These are phyloP conservation scores for Oryzias celebensis DNA, from an alignment of 2,113 vertebrate genomes.

Conservation along the genomic window DNA sequence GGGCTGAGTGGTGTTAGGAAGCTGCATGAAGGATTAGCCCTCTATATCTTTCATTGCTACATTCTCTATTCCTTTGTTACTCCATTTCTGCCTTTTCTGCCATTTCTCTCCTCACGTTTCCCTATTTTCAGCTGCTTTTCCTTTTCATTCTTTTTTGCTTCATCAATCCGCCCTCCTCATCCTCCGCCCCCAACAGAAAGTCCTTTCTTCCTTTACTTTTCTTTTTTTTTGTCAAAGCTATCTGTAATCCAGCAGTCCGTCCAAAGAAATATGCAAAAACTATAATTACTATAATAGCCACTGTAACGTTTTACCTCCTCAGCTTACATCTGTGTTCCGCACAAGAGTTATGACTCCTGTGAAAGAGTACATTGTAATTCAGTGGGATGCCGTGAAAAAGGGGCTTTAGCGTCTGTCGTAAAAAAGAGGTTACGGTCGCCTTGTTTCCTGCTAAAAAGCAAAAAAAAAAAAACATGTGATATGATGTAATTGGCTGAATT, in stretches of 20 bases:
- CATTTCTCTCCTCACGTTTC: conserved; percentile 10
- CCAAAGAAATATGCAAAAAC: conserved; percentile 65
- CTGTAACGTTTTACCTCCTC: conserved; percentile 63
- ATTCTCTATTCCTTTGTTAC: conserved; percentile 36
- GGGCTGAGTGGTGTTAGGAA: conserved; percentile 33
- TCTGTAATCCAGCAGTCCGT: conserved; percentile 61
- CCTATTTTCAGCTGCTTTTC: conserved; percentile 6
- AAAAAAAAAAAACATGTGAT: conserved; percentile 4
- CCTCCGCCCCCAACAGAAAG: conserved; percentile 37
- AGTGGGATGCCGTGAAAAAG: conserved; percentile 48
- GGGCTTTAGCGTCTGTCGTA: conserved; percentile 48
- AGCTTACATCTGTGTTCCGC: conserved; percentile 51
- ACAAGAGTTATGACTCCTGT: conserved; percentile 26
- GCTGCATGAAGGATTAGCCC: conserved; percentile 62
- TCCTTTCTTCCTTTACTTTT: conserved; percentile 18
- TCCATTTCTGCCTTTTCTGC: conserved; percentile 5
- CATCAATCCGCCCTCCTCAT: conserved; percentile 7
- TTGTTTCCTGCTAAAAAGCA: conserved; percentile 24
- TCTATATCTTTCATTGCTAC: conserved; percentile 41
- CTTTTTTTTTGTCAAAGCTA: conserved; percentile 29
- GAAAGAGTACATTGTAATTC: conserved; percentile 56
- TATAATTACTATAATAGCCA: conserved; percentile 74
- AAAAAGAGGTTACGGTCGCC: conserved; percentile 37
- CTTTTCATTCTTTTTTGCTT: conserved; percentile 13
- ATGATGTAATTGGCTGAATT: conserved; percentile 47